Base-by-base conservation (phyloP, 2,113 vertebrate genomes). In the Corynorhinus townsendii region DNA sequence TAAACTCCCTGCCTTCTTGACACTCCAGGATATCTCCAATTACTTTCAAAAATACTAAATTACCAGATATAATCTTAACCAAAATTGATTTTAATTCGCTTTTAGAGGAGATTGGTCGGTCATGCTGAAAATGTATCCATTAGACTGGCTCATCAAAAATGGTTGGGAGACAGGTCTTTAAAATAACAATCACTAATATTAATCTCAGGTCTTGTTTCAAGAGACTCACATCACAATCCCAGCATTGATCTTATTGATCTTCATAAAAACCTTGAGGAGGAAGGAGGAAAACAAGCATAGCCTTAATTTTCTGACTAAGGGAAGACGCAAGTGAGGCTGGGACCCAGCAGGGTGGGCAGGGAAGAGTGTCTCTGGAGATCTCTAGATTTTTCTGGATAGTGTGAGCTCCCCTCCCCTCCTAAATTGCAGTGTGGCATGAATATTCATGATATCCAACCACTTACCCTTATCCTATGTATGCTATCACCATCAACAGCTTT, bases 81-180 rank as follows among this genome's bases (percentile, higher is more conserved):
- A 47, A 72, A 62, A 75, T 72, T 1, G n/a, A 81, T 28, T 81
- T 93, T 9, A 30, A 73, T 87, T 75, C 1, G 0, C 40, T 56
- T 54, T 88, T 45, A 16, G 22, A 33, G 40, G 7, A 19, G 15
- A 24, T 16, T 59, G 64, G 40, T 52, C 24, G 5, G 38, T 76
- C 56, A 11, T n/a, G 47, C 43, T 33, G 52, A 30, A 9, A 26
- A 3, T 1, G 14, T 38, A n/a, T 28, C 35, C 62, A 28, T 68
- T 71, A 22, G 72, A 26, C 26, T 0, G 0, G 2, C 62, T 68
- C 11, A 24, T 75, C 35, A 0, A n/a, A 47, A 45, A 45, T 0
- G 47, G 33, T 4, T 40, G 33, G 14, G 35, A 86, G 62, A 47
- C 4, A 1, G 12, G 77, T 20, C 73, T 95, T 96, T 85, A 76